Conservation (phyloP, 2,797 vertebrate species). For the Glyptemys insculpta region DNA sequence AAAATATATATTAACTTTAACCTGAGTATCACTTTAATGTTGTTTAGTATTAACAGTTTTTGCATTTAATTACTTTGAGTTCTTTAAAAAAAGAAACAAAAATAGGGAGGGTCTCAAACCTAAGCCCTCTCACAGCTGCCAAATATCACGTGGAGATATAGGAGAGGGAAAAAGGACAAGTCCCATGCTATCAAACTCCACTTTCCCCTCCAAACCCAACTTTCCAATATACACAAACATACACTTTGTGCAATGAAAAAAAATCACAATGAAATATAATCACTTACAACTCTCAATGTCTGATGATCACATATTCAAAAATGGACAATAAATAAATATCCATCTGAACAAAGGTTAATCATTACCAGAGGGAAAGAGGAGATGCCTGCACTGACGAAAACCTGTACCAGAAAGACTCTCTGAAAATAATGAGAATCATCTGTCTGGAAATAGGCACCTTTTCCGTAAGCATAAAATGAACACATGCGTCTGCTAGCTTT, state of each 20-base stretch:
- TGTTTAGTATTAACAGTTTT: neutral
- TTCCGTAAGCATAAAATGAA: neutral
- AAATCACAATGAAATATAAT: neutral
- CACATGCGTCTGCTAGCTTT: neutral
- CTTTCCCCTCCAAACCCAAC: neutral
- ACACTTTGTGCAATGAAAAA: neutral
- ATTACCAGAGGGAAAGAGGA: neutral
- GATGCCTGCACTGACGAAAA: neutral
- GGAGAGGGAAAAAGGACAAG: too few species aligned
- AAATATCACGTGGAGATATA: neutral
- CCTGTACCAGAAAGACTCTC: neutral
- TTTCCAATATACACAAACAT: neutral
- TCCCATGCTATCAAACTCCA: too few species aligned
- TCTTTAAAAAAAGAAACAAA: neutral
- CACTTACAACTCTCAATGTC: neutral
- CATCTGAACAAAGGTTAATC: neutral
- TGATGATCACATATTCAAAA: neutral
- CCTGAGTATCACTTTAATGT: neutral
- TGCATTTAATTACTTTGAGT: neutral
- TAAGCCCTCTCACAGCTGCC: neutral
- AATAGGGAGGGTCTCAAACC: neutral
- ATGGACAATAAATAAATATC: neutral
- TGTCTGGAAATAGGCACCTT: neutral
- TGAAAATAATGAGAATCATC: neutral
- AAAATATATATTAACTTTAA: neutral